phyloP scores from a whole-genome alignment of 2,113 vertebrate genomes.

The Bubalus kerabau region DNA sequence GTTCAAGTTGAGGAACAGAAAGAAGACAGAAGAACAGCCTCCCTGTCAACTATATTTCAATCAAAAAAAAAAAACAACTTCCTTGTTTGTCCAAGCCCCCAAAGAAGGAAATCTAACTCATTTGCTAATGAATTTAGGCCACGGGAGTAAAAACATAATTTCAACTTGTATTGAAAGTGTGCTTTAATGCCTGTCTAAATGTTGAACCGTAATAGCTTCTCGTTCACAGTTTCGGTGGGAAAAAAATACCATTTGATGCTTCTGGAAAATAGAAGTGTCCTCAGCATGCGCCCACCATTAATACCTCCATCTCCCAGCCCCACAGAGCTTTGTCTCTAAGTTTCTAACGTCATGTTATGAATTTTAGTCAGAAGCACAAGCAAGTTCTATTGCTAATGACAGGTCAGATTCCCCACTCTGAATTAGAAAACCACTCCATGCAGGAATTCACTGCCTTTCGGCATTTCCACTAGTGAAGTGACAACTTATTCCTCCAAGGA shows the following conservation, averaged over 20 bases:
- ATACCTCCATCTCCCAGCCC: not conserved
- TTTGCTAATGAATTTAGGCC: slow-evolving; percentile 25
- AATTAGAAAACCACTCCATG: not conserved
- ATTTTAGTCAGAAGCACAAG: slow-evolving; percentile 1
- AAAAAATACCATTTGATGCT: slow-evolving; percentile 41
- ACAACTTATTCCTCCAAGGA: not conserved
- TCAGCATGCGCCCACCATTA: not conserved
- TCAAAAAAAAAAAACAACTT: not conserved
- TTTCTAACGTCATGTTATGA: not conserved
- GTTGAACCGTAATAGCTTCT: slow-evolving; percentile 35
- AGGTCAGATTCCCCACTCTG: not conserved
- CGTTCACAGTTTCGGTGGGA: slow-evolving; percentile 9
- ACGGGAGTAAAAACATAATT: not conserved
- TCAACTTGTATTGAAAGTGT: slow-evolving; percentile 29
- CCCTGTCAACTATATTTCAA: not conserved
- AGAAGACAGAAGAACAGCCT: not conserved
- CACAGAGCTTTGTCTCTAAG: not conserved
- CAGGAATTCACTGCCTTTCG: not conserved
- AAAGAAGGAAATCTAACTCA: not conserved
- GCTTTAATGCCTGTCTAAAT: slow-evolving; percentile 49
- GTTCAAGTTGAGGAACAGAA: not conserved
- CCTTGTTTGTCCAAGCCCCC: not conserved
- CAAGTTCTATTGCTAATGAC: not conserved
- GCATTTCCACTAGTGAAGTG: not conserved
- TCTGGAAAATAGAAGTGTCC: slow-evolving; percentile 11